Evolutionary conservation across 1,140 invertebrate genomes (phyloP).

Genomic region (Scaptodrosophila lebanonensis): DNA sequence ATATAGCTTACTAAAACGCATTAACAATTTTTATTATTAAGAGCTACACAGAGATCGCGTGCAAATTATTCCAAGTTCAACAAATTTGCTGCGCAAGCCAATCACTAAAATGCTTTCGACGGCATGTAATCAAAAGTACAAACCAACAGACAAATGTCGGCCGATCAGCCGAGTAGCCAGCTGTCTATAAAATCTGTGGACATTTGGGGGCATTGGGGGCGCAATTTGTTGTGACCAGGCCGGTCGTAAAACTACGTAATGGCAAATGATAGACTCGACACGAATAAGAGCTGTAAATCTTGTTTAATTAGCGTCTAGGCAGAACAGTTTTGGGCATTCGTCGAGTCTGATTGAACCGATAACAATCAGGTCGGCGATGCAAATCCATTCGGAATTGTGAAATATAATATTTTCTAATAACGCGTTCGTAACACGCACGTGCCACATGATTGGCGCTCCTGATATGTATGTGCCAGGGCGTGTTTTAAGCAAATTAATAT

Average conservation of each 20-base stretch:
- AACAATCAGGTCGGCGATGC: constrained; percentile 3
- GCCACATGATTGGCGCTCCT: constrained; percentile 23
- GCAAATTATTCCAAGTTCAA: no score
- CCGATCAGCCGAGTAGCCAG: no score
- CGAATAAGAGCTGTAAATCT: constrained; percentile 38
- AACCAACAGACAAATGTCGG: no score
- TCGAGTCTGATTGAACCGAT: constrained; percentile 3
- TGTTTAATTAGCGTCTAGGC: constrained; percentile 34
- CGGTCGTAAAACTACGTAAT: constrained; percentile 27
- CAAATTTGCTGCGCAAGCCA: no score
- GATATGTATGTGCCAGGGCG: constrained; percentile 3
- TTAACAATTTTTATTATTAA: no score
- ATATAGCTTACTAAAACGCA: no score
- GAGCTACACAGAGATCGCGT: no score
- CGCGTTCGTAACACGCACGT: constrained; percentile 46
- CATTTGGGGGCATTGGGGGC: constrained; percentile 3
- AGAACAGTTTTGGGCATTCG: constrained; percentile 30
- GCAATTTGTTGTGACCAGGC: constrained; percentile 1
- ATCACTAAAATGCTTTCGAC: no score
- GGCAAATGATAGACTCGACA: no score
- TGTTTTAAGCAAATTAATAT: background rate
- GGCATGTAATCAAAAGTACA: no score
- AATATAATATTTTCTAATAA: constrained; percentile 26
- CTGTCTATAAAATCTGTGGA: constrained; percentile 13
- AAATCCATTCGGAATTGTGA: constrained; percentile 20